A percentile compares a stretch with the other conserved stretches of the same genome.
Conservation (phyloP, 2,888 invertebrate species). For the Embidobia sp. region DNA sequence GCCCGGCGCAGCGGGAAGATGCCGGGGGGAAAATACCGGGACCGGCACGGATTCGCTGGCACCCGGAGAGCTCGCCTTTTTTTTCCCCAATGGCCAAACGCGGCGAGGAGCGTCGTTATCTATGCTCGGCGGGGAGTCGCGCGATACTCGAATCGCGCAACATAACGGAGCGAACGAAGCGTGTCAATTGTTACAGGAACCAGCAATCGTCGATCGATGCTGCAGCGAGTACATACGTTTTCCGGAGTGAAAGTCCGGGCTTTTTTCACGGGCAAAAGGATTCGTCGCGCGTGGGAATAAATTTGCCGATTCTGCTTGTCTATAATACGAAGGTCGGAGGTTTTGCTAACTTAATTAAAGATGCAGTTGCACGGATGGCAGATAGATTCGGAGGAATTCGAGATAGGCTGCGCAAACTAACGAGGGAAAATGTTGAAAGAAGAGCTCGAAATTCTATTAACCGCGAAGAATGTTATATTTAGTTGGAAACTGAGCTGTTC, state of each 20-base stretch:
- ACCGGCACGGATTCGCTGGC: conserved; percentile 4
- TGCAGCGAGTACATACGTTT: conserved; percentile 51
- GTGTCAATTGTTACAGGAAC: conserved; percentile 71
- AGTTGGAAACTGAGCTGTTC: too few relatives aligned
- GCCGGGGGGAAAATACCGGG: conserved; percentile 26
- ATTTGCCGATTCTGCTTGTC: conserved; percentile 46
- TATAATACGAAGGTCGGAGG: conserved; percentile 8
- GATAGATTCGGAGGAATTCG: conserved; percentile 17
- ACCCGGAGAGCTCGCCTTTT: conserved; percentile 50
- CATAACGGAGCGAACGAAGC: conserved; percentile 70
- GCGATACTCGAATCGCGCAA: conserved; percentile 70
- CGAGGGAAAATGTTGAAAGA: background rate
- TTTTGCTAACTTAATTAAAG: conserved; percentile 53
- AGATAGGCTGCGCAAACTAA: background rate
- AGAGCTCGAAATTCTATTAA: background rate
- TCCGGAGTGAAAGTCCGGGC: conserved; percentile 47
- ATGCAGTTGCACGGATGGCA: background rate
- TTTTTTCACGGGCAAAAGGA: conserved; percentile 22
- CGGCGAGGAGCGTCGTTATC: conserved; percentile 75
- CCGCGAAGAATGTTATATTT: too few relatives aligned
- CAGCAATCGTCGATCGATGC: conserved; percentile 67
- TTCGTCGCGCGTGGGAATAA: conserved; percentile 55
- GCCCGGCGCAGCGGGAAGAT: conserved; percentile 7
- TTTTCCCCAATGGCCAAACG: conserved; percentile 69
- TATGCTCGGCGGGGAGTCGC: conserved; percentile 72